Base-by-base conservation (phyloP, 2,797 vertebrate genomes). In the Apodemus agrarius region DNA sequence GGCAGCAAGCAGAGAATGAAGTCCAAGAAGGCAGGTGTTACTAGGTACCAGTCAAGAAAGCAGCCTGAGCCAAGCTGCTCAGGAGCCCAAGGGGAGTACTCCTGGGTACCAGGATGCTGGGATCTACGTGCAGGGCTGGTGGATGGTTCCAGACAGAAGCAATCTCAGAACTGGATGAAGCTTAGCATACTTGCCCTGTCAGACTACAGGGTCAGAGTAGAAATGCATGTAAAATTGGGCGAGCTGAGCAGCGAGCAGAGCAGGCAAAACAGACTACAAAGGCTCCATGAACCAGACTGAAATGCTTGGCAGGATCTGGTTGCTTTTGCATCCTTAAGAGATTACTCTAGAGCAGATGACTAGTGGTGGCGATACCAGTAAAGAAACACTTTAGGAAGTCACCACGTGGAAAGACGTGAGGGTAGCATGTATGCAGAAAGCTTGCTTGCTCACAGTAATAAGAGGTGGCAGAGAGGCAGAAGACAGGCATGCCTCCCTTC, bases 331-430 rank as follows among this genome's bases (percentile, higher is more conserved):
- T 43, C 24, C 93, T 95, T 34, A 69, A 89, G 7, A 80, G 21
- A 76, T 52, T 21, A 4, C 22, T 40, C 37, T 61, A 49, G n/a
- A 52, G 2, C n/a, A 72, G 46, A 52, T 49, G 9, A 82, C 63
- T 3, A 79, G 26, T 10, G 49, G 31, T 16, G 13, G 24, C 19
- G 26, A 2, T 37, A n/a, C 84, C 3, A 6, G 1, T 21, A 83
- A 46, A 34, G 1, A 80, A 67, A 81, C 21, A 78, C 26, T 11
- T 26, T 57, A 63, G 16, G 16, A 46, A 29, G 7, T 24, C 0
- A 0, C 29, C 8, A 1, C 5, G 10, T 57, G 6, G 3, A 11
- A 13, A 21, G 7, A 5, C 0, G 0, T 5, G 34, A 40, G 1
- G 14, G 4, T 0, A 2, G 0, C 9, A n/a, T 61, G 21, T 26